Percentiles rank a stretch among this genome's conserved stretches.
Conservation (phyloP, 2,113 vertebrate species). For the Rhynchopsitta pachyrhyncha region DNA sequence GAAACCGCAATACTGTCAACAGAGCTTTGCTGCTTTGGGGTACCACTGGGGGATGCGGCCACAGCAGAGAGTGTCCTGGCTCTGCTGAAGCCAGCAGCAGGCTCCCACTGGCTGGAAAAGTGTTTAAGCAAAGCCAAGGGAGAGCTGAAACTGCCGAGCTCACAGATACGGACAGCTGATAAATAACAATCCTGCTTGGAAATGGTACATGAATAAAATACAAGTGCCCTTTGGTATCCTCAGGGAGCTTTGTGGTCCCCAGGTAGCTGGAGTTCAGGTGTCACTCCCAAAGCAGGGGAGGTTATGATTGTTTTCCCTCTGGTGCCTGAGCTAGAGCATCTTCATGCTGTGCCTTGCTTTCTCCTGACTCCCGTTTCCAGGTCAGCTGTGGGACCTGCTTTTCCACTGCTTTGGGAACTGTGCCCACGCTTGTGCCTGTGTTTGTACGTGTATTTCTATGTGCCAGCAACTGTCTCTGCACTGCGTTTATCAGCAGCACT, state of each 20-base stretch:
- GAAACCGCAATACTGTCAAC: not conserved
- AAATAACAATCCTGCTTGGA: not conserved
- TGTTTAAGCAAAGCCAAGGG: not conserved
- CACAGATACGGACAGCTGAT: not conserved
- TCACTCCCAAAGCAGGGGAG: not conserved
- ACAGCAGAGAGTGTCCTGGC: not conserved
- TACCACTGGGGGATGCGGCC: rapidly evolving
- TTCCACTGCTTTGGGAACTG: not conserved
- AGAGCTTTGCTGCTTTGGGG: not conserved
- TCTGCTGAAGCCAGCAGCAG: not conserved
- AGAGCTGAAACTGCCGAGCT: not conserved
- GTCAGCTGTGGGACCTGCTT: not conserved
- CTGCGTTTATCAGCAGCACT: not conserved
- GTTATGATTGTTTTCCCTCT: not conserved
- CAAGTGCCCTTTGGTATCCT: not conserved
- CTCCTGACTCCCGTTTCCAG: not conserved
- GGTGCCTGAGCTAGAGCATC: not conserved
- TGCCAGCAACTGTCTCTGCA: not conserved
- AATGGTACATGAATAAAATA: not conserved
- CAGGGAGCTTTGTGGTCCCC: not conserved
- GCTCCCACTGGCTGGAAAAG: not conserved
- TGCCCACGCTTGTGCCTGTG: not conserved
- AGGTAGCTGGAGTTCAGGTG: not conserved
- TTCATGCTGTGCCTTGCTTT: rapidly evolving
- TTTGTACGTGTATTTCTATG: not conserved